A percentile compares a stretch with the other conserved stretches of the same genome.
Evolutionary conservation across 2,888 invertebrate species (phyloP).

Genomic region (Thyatira batis): DNA sequence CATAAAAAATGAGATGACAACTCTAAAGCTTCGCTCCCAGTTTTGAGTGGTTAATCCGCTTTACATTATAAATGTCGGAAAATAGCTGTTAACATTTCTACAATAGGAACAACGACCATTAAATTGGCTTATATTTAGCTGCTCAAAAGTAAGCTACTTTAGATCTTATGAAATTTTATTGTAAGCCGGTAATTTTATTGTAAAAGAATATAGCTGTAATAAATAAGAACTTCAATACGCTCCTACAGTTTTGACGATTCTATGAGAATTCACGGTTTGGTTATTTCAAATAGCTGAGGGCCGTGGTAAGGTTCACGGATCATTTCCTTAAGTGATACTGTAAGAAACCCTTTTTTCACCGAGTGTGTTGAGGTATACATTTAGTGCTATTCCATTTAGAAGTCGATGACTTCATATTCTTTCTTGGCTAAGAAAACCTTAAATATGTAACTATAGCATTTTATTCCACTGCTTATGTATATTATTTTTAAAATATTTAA

Average conservation of each 20-base stretch:
- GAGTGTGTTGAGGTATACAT: too few species aligned
- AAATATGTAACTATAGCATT: too few species aligned
- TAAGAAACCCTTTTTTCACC: not conserved
- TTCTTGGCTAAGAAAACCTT: too few species aligned
- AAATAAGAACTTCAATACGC: not conserved
- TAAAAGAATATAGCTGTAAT: not conserved
- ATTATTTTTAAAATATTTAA: conserved; percentile 1
- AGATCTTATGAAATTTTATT: not conserved
- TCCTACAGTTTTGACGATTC: too few species aligned
- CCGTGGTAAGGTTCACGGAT: not conserved
- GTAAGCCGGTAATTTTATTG: not conserved
- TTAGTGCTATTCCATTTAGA: too few species aligned
- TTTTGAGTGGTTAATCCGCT: conserved; percentile 47
- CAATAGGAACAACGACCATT: not conserved
- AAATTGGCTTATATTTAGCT: not conserved
- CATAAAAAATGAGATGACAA: conserved; percentile 61
- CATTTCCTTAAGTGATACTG: not conserved
- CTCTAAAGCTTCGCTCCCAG: conserved; percentile 33
- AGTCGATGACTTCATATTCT: too few species aligned
- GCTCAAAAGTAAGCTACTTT: not conserved
- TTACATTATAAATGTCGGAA: conserved; percentile 36
- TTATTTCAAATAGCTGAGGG: not conserved
- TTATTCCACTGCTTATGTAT: not conserved
- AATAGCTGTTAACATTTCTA: conserved; percentile 23
- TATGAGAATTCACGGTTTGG: too few species aligned